Base-by-base conservation (phyloP, 2,888 invertebrate species). In the Orchestes rusci region DNA sequence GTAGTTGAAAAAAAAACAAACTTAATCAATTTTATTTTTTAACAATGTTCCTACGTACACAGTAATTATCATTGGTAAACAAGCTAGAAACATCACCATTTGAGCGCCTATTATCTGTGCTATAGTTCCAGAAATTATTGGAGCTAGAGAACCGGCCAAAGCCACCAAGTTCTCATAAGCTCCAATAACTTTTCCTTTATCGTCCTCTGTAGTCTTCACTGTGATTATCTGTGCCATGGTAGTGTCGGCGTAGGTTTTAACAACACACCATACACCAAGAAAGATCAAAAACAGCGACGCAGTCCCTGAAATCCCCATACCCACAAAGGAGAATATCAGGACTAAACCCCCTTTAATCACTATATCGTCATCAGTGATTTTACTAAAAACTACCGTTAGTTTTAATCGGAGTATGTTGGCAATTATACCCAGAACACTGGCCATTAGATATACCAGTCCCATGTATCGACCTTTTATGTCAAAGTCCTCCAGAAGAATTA, bases 161-260 rank as follows among this genome's bases (percentile, higher is more conserved):
- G 44, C 38, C 4, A 29, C 17, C 32, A 55, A 15, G 40, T 47
- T 52, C 5, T 54, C 52, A 33, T 49, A 55, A 27, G 45, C 48
- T 32, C 51, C 48, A 34, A 55, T 43, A 2, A 55, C 49, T 45
- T 43, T 52, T 15, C 55, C 55, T 31, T 45, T 41, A 20, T 55
- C 55, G 7, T 45, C 33, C 23, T 51, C 48, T 4, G 16, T 32
- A n/a, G 51, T 40, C 35, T 34, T 43, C 4, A 35, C 37, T 4
- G 45, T 41, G 1, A 54, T 36, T 23, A 52, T 39, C 48, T 55
- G 47, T 5, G 27, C 39, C 5, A 53, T 19, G 15, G 27, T 43
- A 8, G 37, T 32, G n/a, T 52, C 52, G 29, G 53, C 13, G 36
- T 52, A 33, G 8, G 51, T 23, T 23, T 29, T 48, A 2, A 35